These are phyloP conservation scores for Saccostrea echinata DNA, from an alignment of 1,140 invertebrate species.

Conservation along the genomic window DNA sequence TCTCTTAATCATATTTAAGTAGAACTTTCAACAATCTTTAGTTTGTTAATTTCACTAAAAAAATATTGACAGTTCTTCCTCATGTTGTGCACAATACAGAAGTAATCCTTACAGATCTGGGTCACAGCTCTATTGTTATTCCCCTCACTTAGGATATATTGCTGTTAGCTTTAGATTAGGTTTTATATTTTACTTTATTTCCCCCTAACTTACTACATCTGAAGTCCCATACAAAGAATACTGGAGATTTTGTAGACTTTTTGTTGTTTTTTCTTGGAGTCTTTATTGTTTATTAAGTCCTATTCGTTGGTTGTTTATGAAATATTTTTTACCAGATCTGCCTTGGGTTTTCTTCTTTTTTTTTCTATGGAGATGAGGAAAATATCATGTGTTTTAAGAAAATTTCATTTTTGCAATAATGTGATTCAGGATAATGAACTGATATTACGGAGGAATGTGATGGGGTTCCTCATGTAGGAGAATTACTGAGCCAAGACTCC, in stretches of 20 bases:
- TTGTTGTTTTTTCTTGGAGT: conserved; percentile 20
- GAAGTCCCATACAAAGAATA: neutral
- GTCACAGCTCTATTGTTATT: neutral
- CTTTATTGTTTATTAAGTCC: neutral
- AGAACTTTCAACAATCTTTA: too few species aligned
- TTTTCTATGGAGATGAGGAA: neutral
- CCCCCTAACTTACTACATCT: neutral
- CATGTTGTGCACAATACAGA: neutral
- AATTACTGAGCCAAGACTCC: neutral
- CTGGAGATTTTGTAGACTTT: neutral
- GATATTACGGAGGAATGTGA: neutral
- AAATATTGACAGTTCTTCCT: too few species aligned
- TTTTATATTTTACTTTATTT: conserved; percentile 27
- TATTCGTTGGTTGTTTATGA: neutral
- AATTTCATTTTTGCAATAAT: neutral
- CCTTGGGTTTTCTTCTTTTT: neutral
- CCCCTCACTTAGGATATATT: neutral
- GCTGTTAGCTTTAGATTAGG: neutral
- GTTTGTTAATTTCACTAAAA: too few species aligned
- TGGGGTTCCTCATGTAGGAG: neutral
- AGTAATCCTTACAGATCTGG: neutral
- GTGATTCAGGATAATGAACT: neutral
- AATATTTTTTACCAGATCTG: conserved; percentile 19
- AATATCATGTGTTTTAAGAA: neutral
- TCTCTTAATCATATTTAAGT: too few species aligned